Evolutionary conservation across 2,113 vertebrate genomes (phyloP), one percentile per base, ranked within the genome.

Genomic region (Centropus unirufus): DNA sequence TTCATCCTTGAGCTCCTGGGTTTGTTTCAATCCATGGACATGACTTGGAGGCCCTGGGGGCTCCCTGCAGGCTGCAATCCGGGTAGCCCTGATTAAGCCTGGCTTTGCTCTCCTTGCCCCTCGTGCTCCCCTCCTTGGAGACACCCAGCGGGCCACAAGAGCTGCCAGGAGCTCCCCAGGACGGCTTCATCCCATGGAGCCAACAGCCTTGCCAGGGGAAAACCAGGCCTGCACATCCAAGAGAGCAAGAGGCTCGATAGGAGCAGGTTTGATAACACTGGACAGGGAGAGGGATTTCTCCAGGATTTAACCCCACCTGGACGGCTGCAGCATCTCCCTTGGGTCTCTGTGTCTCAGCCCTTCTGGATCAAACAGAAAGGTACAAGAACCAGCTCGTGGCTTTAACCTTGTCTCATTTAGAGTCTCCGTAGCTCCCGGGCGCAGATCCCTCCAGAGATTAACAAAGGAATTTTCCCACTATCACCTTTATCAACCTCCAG

Each of bases 131-230:
- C 20, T 42, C 14, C 57, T 70, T 26, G 30, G 40, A 70, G 72
- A 27, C 64, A 32, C 14, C 8, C 20, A 36, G 36, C 36, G 36
- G 36, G 36, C 36, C n/a, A 34, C 57, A 44, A 59, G 42, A 42
- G 36, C 21, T 66, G 34, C 52, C 22, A 8, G 62, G 34, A 30
- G 30, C 4, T 40, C 42, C 22, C 29, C 7, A 34, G 72, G 34
- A 83, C 24, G 0, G 2, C 14, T 52, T 9, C 12, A 47, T 69
- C 63, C 26, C 15, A 29, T 7, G 29, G 55, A 76, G 49, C 63
- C 42, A 40, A 24, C 5, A 1, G 12, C 55, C 49, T 46, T 23
- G 39, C 14, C 2, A 1, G 0, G 1, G 29, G 44, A 52, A 54
- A 74, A 32, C 11, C 59, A 42, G 36, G 11, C 6, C 52, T 17